Conservation (phyloP, 2,113 vertebrate genomes). For the Phalacrocorax brasilianus region DNA sequence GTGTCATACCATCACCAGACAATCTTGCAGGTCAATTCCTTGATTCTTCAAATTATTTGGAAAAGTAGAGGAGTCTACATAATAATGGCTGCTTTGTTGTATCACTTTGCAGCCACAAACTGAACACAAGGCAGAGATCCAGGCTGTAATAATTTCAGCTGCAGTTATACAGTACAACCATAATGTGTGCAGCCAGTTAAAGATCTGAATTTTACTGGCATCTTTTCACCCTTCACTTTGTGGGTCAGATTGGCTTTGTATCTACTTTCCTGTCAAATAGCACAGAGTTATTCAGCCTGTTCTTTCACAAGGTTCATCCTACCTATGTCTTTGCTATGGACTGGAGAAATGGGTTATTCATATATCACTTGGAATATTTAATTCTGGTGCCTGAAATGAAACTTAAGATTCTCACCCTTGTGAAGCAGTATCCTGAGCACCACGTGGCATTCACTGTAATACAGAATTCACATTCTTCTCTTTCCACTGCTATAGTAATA, state of each 20-base stretch:
- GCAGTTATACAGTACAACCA: not conserved
- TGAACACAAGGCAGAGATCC: not conserved
- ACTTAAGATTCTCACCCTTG: slow-evolving; percentile 73
- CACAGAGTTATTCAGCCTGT: not conserved
- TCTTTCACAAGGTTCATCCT: not conserved
- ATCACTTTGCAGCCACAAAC: not conserved
- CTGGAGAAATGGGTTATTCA: not conserved
- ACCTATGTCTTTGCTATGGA: fast-evolving
- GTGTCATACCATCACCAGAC: not conserved
- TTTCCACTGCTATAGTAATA: slow-evolving; percentile 83
- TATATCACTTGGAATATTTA: not conserved
- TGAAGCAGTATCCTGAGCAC: slow-evolving; percentile 85
- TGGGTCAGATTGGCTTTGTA: not conserved
- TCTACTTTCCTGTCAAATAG: not conserved
- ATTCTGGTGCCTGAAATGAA: not conserved
- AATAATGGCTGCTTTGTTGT: not conserved
- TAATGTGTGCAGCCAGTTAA: not conserved
- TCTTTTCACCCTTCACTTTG: not conserved
- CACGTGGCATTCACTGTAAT: slow-evolving; percentile 81
- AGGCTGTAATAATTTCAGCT: not conserved
- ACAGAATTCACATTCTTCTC: slow-evolving; percentile 80
- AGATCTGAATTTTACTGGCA: not conserved
- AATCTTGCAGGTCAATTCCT: not conserved
- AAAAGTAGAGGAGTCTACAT: not conserved
- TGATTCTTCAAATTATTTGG: not conserved